A percentile compares a stretch with the other conserved stretches of the same genome.
phyloP scores from a whole-genome alignment of 1,140 invertebrate genomes.

The Argopecten irradians region DNA sequence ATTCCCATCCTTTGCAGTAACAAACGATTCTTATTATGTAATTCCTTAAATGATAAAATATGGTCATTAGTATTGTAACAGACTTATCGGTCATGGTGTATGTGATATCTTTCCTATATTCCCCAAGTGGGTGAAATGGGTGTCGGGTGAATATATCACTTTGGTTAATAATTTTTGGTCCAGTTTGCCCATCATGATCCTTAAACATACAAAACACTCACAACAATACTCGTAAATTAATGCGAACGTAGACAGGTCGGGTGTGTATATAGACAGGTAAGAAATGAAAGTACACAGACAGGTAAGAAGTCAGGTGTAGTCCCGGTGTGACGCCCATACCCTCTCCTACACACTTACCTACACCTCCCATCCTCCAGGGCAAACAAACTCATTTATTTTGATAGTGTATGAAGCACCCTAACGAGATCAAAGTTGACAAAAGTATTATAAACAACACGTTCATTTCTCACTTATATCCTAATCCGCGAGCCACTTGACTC shows the following conservation, averaged over 20 bases:
- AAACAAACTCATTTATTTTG: constrained; percentile 23
- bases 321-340: constrained; percentile 4
- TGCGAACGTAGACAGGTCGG: background rate
- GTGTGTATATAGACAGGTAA: constrained; percentile 23
- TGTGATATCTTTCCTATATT: too few relatives aligned
- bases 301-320: constrained; percentile 15
- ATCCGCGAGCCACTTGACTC: constrained; percentile 13
- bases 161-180: background rate
- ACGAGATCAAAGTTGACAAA: constrained; percentile 16
- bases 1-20: too few relatives aligned
- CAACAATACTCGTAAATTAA: background rate
- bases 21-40: too few relatives aligned
- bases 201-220: constrained; percentile 3
- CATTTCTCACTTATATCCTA: constrained; percentile 16
- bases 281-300: background rate
- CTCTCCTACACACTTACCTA: constrained; percentile 5
- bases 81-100: too few relatives aligned
- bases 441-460: constrained; percentile 19
- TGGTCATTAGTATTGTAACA: too few relatives aligned
- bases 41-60: too few relatives aligned
- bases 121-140: too few relatives aligned
- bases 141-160: too few relatives aligned
- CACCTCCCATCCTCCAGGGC: background rate
- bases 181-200: background rate
- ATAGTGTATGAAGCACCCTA: constrained; percentile 16